Conservation (phyloP, 2,888 invertebrate genomes). For the Pasiphila rectangulata region DNA sequence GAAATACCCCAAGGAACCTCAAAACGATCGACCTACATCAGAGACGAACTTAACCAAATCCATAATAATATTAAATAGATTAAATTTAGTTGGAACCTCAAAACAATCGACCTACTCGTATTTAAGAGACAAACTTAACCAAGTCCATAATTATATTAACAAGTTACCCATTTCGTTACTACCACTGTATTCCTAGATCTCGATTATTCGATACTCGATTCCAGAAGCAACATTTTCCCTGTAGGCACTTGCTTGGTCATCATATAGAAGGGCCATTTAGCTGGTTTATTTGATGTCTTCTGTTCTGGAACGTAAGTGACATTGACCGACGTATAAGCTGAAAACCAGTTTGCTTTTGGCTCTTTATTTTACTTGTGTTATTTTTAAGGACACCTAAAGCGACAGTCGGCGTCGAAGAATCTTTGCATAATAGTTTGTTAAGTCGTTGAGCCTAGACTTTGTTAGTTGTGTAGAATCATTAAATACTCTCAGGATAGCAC, state of each 20-base stretch:
- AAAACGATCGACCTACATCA: slow-evolving; percentile 2
- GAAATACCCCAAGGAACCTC: neutral
- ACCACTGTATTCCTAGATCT: no score
- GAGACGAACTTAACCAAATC: neutral
- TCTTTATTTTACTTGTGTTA: neutral
- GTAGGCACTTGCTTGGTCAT: slow-evolving; percentile 24
- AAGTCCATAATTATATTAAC: neutral
- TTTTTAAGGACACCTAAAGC: no score
- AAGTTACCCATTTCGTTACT: no score
- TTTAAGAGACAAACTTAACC: neutral
- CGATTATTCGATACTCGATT: slow-evolving; percentile 15
- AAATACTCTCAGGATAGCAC: no score
- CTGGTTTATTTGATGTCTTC: slow-evolving; percentile 50
- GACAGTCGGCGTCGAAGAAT: no score
- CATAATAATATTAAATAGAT: neutral
- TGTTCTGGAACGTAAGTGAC: slow-evolving; percentile 12
- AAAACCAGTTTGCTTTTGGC: slow-evolving; percentile 3
- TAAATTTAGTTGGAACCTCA: no score
- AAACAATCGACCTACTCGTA: slow-evolving; percentile 2
- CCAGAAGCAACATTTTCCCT: slow-evolving; percentile 9
- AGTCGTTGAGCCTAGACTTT: no score
- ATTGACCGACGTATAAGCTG: neutral
- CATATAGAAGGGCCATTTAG: slow-evolving; percentile 37
- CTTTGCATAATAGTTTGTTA: no score
- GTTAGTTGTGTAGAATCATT: no score